These are phyloP conservation scores for Heterodera schachtii DNA, from an alignment of 1,140 invertebrate genomes.

Conservation along the genomic window DNA sequence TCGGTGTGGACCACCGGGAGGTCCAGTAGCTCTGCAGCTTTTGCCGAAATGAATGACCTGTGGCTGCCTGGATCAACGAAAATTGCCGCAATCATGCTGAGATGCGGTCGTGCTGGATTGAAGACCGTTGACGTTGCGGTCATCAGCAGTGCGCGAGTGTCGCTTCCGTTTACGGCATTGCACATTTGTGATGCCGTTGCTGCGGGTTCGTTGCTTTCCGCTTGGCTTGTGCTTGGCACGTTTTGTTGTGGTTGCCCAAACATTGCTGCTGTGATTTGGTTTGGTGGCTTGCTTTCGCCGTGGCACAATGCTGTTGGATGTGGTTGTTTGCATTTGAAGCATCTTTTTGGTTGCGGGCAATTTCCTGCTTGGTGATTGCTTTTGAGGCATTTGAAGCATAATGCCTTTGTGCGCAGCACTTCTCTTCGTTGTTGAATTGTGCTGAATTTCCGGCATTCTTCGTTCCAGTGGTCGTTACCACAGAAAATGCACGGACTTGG, in stretches of 20 bases:
- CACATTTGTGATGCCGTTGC: too few relatives aligned
- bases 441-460: too few relatives aligned
- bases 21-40: neutral
- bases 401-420: neutral
- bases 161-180: neutral
- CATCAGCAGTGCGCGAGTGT: neutral
- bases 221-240: neutral
- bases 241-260: neutral
- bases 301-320: neutral
- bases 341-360: neutral
- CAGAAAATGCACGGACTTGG: neutral
- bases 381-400: slow-evolving; percentile 3
- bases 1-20: neutral
- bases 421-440: neutral
- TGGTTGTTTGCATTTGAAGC: neutral
- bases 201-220: neutral
- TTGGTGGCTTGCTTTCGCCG: neutral
- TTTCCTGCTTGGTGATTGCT: neutral
- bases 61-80: slow-evolving; percentile 4
- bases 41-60: neutral
- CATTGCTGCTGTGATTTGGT: neutral
- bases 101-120: neutral
- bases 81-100: neutral
- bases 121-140: neutral
- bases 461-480: neutral